Evolutionary conservation across 1,140 invertebrate species (phyloP).

Genomic region (Drosophila suzukii): DNA sequence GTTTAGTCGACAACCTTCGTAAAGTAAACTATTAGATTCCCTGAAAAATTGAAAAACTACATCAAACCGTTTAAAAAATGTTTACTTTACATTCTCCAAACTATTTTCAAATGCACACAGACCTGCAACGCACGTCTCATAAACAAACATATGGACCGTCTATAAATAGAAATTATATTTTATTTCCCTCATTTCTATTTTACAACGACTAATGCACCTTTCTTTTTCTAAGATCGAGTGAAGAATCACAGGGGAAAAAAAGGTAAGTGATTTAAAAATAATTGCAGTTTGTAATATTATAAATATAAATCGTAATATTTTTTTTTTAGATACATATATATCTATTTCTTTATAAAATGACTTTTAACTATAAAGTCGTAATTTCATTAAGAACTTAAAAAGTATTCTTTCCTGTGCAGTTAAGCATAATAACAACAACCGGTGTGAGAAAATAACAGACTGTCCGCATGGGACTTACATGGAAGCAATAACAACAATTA

Average conservation of each 20-base stretch:
- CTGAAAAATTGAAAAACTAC: not conserved
- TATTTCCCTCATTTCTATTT: constrained; percentile 14
- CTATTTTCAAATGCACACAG: constrained; percentile 6
- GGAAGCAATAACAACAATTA: constrained; percentile 31
- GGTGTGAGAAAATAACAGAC: constrained; percentile 53
- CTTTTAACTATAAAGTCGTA: too few relatives aligned
- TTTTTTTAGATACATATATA: too few relatives aligned
- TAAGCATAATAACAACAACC: constrained; percentile 28
- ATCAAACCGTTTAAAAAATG: constrained; percentile 4
- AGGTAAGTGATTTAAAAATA: not conserved
- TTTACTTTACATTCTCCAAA: constrained; percentile 17
- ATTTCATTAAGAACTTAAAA: not conserved
- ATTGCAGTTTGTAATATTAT: too few relatives aligned
- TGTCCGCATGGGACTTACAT: constrained; percentile 31
- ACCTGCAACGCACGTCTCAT: constrained; percentile 13
- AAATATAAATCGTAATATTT: too few relatives aligned
- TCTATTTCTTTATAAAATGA: too few relatives aligned
- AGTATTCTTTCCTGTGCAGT: not conserved
- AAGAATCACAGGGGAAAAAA: not conserved
- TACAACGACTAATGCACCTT: constrained; percentile 1
- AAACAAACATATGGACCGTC: constrained; percentile 15
- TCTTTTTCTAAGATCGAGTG: not conserved
- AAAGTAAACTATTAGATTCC: not conserved
- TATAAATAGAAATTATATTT: constrained; percentile 30
- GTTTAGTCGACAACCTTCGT: not conserved